phyloP scores from a whole-genome alignment of 2,797 vertebrate species.

The Danio choprae region DNA sequence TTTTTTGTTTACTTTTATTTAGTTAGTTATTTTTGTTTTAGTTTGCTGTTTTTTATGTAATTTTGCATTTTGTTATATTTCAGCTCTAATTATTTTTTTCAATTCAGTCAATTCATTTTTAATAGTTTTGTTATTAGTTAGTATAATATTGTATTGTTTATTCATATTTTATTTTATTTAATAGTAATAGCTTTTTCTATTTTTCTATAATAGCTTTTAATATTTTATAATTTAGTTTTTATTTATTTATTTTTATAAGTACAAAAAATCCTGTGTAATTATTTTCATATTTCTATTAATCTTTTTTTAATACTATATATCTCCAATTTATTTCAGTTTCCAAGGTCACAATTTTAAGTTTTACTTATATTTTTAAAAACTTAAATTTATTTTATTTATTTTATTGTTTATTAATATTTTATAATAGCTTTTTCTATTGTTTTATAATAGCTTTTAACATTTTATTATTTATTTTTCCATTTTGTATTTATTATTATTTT shows the following conservation, averaged over 20 bases:
- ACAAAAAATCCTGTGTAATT: too few relatives aligned
- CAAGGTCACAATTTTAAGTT: background rate
- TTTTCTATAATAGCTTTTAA: background rate
- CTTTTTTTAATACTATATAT: too few relatives aligned
- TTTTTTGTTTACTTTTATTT: too few relatives aligned
- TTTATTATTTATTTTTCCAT: background rate
- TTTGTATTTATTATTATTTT: background rate
- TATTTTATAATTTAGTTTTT: background rate
- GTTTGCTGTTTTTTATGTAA: too few relatives aligned
- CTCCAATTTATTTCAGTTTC: too few relatives aligned
- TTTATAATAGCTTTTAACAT: background rate
- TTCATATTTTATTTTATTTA: background rate
- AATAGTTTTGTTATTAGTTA: too few relatives aligned
- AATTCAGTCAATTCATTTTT: too few relatives aligned
- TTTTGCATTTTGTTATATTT: too few relatives aligned
- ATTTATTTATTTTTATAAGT: too few relatives aligned
- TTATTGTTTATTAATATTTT: background rate
- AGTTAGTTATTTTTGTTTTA: too few relatives aligned
- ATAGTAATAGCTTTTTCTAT: background rate
- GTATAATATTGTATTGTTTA: background rate
- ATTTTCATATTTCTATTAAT: too few relatives aligned
- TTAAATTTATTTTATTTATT: background rate
- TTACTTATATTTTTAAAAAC: background rate
- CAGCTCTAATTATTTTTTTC: too few relatives aligned
- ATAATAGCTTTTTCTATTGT: background rate